Evolutionary conservation across 64 coral and sea anemone species (phyloP), one percentile per base, ranked within the genome.

Genomic region (Stichodactyla helianthus): DNA sequence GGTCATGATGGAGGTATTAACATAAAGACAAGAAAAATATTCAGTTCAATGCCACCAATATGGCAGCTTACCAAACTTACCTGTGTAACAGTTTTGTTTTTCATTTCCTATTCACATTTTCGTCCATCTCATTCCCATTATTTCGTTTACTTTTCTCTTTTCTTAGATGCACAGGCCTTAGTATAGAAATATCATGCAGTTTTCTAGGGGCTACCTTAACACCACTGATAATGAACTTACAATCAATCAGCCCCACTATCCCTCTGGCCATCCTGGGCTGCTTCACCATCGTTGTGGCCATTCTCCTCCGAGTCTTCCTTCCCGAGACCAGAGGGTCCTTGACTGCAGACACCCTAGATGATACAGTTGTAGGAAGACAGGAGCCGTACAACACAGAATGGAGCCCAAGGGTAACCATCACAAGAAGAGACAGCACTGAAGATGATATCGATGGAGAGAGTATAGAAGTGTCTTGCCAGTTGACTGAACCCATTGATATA

Each of bases 191-290:
- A 60, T 82, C 76, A n/a, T 9, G 70, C 25, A 86, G 59, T 6
- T 92, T 87, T 31, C 51, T 92, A 12, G 90, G 90, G 20, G 77
- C 54, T 44, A 58, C 60, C 13, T 6, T 87, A 25, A 50, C 55
- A 54, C 90, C 90, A 15, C 85, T 92, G 52, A 57, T 92, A 74
- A 92, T 92, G 90, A 55, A 44, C 50, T 59, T 87, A 23, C 84
- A 87, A 77, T 10, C 52, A 51, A 19, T 54, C 28, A 85, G 87
- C 15, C 77, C 90, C 11, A 86, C 80, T 17, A 74, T 92, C 7
- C 85, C 90, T 79, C 79, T 92, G 7, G 90, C 84, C 4, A 54
- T 92, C 14, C 82, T 91, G 68, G 89, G 71, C 28, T 81, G 55
- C 22, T 22, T 86, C 18, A 79, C 16, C 19, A 20, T 91, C 71